phyloP scores from a whole-genome alignment of 2,113 vertebrate species.

The Ailurus styani region DNA sequence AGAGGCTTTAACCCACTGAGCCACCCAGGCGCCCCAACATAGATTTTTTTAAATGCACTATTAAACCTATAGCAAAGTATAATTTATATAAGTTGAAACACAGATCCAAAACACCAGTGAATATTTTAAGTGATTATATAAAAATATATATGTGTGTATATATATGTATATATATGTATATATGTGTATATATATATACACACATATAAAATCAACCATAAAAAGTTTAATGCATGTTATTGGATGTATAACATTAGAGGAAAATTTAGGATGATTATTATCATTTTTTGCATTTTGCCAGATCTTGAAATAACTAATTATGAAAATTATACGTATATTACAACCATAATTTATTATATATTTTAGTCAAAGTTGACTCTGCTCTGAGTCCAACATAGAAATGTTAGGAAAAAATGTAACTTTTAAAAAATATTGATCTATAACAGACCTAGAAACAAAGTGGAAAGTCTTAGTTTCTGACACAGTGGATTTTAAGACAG shows the following conservation, averaged over 20 bases:
- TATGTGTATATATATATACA: too few relatives aligned
- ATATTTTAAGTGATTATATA: not conserved
- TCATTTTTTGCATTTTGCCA: not conserved
- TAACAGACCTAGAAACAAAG: not conserved
- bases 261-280: too few relatives aligned
- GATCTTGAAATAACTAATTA: not conserved
- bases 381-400: not conserved
- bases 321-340: not conserved
- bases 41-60: not conserved
- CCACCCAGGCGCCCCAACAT: too few relatives aligned
- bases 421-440: not conserved
- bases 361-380: not conserved
- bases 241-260: not conserved
- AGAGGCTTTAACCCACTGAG: too few relatives aligned
- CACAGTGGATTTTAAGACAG: not conserved
- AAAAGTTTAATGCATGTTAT: not conserved
- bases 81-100: not conserved
- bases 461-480: not conserved
- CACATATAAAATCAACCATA: not conserved
- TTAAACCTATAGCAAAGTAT: not conserved
- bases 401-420: not conserved
- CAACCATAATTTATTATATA: not conserved
- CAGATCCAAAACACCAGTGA: not conserved
- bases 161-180: too few relatives aligned
- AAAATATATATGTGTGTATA: too few relatives aligned